Conservation (phyloP, 2,888 invertebrate species). For the Acanthosepion pharaonis region DNA sequence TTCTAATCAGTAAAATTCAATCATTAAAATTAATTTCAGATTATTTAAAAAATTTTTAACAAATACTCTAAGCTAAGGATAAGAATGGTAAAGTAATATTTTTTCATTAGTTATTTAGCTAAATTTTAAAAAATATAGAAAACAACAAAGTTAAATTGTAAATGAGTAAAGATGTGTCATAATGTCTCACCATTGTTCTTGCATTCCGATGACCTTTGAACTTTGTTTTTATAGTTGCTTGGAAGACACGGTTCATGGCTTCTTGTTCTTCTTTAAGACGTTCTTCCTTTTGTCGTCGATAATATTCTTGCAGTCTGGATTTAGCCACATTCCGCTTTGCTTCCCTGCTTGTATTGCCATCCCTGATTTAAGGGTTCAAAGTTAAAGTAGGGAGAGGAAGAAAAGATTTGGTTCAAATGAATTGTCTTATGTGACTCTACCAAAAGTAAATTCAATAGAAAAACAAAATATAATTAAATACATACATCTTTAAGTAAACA, state of each 20-base stretch:
- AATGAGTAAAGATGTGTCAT: background rate
- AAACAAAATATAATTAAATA: background rate
- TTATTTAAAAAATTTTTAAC: too few relatives aligned
- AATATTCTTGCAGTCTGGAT: constrained; percentile 67
- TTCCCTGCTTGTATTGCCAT: constrained; percentile 50
- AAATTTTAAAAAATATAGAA: background rate
- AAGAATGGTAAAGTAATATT: too few relatives aligned
- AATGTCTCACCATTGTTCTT: constrained; percentile 75
- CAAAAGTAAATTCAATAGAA: background rate
- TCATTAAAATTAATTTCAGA: too few relatives aligned
- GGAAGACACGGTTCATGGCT: constrained; percentile 63
- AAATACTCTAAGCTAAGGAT: too few relatives aligned
- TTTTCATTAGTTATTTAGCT: background rate
- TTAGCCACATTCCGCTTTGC: constrained; percentile 67
- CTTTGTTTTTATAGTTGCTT: constrained; percentile 79
- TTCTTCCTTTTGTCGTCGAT: constrained; percentile 65
- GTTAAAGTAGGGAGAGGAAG: background rate
- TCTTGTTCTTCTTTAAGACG: constrained; percentile 65
- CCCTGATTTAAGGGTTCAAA: background rate
- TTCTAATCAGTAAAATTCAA: too few relatives aligned
- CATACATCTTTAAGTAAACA: too few relatives aligned
- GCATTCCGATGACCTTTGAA: constrained; percentile 88
- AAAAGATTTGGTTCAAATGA: background rate
- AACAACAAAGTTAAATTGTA: background rate
- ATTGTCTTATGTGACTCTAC: background rate